phyloP scores from a whole-genome alignment of 2,797 vertebrate species.

The Pagetopsis macropterus region DNA sequence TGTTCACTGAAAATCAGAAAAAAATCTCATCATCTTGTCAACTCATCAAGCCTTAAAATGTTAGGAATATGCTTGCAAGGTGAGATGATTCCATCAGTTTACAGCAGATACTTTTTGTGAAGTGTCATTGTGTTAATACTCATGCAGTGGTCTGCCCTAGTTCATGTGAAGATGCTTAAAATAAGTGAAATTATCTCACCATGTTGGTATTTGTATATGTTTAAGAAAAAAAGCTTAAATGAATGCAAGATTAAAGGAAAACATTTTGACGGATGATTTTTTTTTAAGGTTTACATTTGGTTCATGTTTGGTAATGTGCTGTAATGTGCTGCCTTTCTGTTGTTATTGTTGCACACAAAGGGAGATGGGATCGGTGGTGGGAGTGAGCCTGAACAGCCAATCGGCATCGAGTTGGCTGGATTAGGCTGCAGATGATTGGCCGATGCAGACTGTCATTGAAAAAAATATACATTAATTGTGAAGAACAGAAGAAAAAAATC shows the following conservation, averaged over 20 bases:
- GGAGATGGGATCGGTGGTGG: slow-evolving; percentile 64
- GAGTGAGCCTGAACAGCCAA: slow-evolving; percentile 77
- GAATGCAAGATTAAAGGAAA: slow-evolving; percentile 26
- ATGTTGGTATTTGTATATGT: slow-evolving; percentile 25
- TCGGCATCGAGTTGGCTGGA: slow-evolving; percentile 56
- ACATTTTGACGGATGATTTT: slow-evolving; percentile 8
- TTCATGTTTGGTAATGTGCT: slow-evolving; percentile 38
- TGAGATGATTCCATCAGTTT: slow-evolving; percentile 22
- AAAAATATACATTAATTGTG: slow-evolving; percentile 44
- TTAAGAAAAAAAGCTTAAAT: slow-evolving; percentile 2
- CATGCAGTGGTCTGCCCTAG: slow-evolving; percentile 5
- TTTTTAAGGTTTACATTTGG: slow-evolving; percentile 32
- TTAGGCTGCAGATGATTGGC: slow-evolving; percentile 58
- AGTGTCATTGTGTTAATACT: slow-evolving; percentile 9
- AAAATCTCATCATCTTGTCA: slow-evolving; percentile 1
- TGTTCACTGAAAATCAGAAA: slow-evolving; percentile 18
- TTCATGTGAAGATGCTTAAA: slow-evolving; percentile 14
- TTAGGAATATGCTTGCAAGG: slow-evolving; percentile 9
- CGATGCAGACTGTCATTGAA: slow-evolving; percentile 46
- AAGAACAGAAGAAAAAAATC: slow-evolving; percentile 2
- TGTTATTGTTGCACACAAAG: slow-evolving; percentile 66
- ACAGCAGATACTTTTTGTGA: slow-evolving; percentile 17
- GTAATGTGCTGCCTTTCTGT: slow-evolving; percentile 48
- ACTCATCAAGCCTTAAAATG: slow-evolving; percentile 43
- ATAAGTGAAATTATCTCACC: slow-evolving; percentile 24